Evolutionary conservation across 2,113 vertebrate species (phyloP).

Genomic region (Pica pica): DNA sequence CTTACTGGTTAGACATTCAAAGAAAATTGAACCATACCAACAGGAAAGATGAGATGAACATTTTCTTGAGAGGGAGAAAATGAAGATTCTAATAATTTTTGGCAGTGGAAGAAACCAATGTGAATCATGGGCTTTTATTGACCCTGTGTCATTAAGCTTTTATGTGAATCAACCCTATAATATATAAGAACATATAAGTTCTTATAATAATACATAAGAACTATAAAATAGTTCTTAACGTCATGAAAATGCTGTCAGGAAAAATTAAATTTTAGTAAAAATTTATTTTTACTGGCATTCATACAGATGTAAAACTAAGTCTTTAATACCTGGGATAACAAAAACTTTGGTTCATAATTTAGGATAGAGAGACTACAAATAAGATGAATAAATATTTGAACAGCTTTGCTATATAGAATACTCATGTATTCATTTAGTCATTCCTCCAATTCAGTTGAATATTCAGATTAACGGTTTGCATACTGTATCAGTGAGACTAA

Average conservation of each 20-base stretch:
- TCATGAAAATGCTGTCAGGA: not conserved
- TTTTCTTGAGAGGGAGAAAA: not conserved
- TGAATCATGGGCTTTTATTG: not conserved
- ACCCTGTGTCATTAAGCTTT: not conserved
- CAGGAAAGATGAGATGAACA: not conserved
- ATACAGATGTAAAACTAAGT: not conserved
- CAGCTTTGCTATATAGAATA: not conserved
- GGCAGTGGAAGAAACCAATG: not conserved
- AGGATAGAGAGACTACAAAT: not conserved
- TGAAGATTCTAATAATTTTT: not conserved
- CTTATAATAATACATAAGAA: not conserved
- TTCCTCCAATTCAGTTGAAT: not conserved
- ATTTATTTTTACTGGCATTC: not conserved
- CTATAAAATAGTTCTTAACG: not conserved
- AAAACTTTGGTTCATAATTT: not conserved
- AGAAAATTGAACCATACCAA: not conserved
- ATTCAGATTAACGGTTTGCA: not conserved
- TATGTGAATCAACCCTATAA: not conserved
- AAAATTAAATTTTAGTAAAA: not conserved
- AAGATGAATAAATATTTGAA: not conserved
- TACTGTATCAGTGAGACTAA: not conserved
- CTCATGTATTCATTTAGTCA: not conserved
- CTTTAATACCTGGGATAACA: not conserved
- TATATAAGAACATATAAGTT: too few relatives aligned
- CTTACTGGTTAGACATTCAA: not conserved